Conservation (phyloP, 1,140 invertebrate genomes). For the Drosophila pseudoananassae region DNA sequence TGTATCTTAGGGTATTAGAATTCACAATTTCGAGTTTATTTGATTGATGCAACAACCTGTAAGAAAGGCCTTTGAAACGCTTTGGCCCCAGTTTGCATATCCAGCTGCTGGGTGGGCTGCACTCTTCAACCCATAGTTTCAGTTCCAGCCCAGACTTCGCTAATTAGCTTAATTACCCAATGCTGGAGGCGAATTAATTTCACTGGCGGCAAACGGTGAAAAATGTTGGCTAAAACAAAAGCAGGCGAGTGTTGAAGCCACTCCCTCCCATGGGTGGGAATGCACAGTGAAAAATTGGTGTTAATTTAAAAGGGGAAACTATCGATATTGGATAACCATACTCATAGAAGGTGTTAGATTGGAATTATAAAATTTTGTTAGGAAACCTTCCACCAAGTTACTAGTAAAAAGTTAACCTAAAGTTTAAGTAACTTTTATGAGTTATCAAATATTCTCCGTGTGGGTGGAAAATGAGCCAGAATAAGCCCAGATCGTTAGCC, state of each 20-base stretch:
- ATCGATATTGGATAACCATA: too few species aligned
- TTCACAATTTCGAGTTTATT: neutral
- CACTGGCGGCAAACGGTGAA: slow-evolving; percentile 46
- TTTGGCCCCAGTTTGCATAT: slow-evolving; percentile 16
- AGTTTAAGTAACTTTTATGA: neutral
- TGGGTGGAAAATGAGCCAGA: slow-evolving; percentile 17
- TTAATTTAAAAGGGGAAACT: neutral
- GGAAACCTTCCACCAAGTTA: too few species aligned
- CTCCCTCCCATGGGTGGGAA: slow-evolving; percentile 57
- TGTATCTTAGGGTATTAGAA: slow-evolving; percentile 6
- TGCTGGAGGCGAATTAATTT: slow-evolving; percentile 58
- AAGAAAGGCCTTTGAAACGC: slow-evolving; percentile 24
- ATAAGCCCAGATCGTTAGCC: slow-evolving; percentile 49
- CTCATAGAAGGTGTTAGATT: too few species aligned
- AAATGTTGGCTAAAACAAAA: slow-evolving; percentile 59
- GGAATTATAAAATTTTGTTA: too few species aligned
- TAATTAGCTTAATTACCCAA: slow-evolving; percentile 77
- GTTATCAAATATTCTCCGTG: slow-evolving; percentile 2
- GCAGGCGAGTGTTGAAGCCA: slow-evolving; percentile 50
- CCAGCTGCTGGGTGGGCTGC: slow-evolving; percentile 48
- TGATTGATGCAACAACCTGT: slow-evolving; percentile 48
- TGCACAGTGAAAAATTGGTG: slow-evolving; percentile 19
- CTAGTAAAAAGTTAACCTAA: neutral
- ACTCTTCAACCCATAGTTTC: slow-evolving; percentile 20
- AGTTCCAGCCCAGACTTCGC: slow-evolving; percentile 39